Evolutionary conservation across 1,140 invertebrate genomes (phyloP).

Genomic region (Eubasilissa regina): DNA sequence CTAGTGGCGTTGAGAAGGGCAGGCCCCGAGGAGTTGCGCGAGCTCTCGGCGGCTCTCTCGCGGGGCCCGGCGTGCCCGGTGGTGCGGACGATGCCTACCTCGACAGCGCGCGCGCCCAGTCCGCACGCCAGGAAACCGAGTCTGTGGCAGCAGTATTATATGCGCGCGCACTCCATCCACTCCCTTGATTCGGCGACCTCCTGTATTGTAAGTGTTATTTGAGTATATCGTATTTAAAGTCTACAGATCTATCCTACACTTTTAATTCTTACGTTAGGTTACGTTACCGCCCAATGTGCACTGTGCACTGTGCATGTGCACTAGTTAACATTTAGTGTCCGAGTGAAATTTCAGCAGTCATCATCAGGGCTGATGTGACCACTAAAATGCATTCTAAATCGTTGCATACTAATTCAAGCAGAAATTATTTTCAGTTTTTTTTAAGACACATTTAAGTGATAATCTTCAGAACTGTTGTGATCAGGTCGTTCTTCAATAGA

Average conservation of each 20-base stretch:
- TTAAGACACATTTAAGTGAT: no score
- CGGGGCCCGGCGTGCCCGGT: constrained; percentile 43
- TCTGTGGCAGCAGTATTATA: constrained; percentile 57
- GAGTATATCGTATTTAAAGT: not conserved
- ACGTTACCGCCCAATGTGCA: not conserved
- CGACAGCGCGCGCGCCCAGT: constrained; percentile 28
- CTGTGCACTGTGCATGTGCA: no score
- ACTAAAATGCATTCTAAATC: no score
- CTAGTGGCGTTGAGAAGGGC: constrained; percentile 52
- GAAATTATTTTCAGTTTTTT: no score
- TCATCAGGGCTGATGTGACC: no score
- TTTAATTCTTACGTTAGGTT: not conserved
- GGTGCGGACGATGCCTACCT: constrained; percentile 20
- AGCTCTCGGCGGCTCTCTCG: constrained; percentile 47
- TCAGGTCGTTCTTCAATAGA: no score
- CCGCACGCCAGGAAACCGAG: constrained; percentile 56
- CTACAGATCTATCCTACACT: not conserved
- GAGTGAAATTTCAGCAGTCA: not conserved
- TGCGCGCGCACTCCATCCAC: constrained; percentile 50
- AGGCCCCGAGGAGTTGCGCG: constrained; percentile 51
- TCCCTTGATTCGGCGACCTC: constrained; percentile 42
- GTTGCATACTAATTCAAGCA: no score
- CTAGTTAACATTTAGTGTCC: not conserved
- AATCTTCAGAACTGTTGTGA: no score
- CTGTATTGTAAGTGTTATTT: constrained; percentile 39